Percentiles rank a stretch among this genome's conserved stretches.
These are phyloP conservation scores for Drosophila villosipedis DNA, from an alignment of 2,888 invertebrate genomes.

Conservation along the genomic window DNA sequence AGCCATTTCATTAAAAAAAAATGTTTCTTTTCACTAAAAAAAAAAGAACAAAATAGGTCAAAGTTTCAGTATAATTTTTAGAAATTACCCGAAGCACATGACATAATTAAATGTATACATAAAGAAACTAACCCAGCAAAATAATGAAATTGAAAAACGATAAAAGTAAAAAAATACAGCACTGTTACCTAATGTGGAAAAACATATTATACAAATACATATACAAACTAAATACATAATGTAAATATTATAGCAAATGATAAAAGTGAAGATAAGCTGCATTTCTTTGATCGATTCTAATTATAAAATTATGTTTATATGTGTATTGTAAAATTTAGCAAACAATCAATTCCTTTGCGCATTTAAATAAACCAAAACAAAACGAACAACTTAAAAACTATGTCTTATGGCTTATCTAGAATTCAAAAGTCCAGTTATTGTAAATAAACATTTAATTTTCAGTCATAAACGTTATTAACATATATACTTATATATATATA, in stretches of 20 bases:
- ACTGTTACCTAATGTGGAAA: conserved; percentile 65
- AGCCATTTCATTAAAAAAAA: conserved; percentile 6
- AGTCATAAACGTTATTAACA: conserved; percentile 57
- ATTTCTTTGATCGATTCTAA: conserved; percentile 39
- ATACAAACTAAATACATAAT: conserved; percentile 47
- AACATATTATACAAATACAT: conserved; percentile 43
- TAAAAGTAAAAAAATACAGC: conserved; percentile 19
- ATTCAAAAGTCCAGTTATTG: conserved; percentile 59
- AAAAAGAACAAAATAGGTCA: not conserved
- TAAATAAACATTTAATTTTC: conserved; percentile 65
- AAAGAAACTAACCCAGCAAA: conserved; percentile 31
- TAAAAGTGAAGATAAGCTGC: conserved; percentile 33
- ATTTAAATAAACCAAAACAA: conserved; percentile 33
- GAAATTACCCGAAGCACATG: conserved; percentile 29
- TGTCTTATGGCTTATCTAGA: conserved; percentile 28
- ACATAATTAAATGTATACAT: conserved; percentile 25
- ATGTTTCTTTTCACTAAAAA: conserved; percentile 5
- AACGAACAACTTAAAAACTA: conserved; percentile 14
- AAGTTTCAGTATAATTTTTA: conserved; percentile 28
- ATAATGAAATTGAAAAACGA: conserved; percentile 10
- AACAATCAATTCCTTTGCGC: conserved; percentile 39
- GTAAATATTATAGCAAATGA: conserved; percentile 67
- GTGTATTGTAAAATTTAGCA: conserved; percentile 13
- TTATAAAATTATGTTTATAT: conserved; percentile 24
- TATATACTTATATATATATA: conserved; percentile 25